Evolutionary conservation across 2,113 vertebrate genomes (phyloP), one percentile per base, ranked within the genome.

Genomic region (Equus quagga): DNA sequence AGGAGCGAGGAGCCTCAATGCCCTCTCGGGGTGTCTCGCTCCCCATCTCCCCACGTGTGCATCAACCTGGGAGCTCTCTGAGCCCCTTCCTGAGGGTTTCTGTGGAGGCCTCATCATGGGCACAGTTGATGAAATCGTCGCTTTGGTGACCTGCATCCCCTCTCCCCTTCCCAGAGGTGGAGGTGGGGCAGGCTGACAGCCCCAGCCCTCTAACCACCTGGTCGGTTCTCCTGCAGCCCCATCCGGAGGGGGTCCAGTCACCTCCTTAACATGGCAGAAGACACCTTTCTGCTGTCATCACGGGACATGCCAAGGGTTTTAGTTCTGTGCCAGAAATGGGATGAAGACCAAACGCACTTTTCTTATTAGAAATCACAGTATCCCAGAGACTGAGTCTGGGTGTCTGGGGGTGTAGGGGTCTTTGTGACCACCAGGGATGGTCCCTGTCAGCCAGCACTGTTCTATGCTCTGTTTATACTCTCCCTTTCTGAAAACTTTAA

Each of bases 371-470:
- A 41, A 21, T 15, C 60, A 31, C 7, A 3, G 1, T 12, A 2
- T 18, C 60, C 2, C 14, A n/a, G 87, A 8, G n/a, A 28, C 70
- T 5, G 56, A 6, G 11, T 64, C 10, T 11, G 73, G n/a, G 33
- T 2, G 2, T 56, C n/a, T n/a, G 33, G 11, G 6, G 36, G 8
- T 7, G 4, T 9, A 17, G 2, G 7, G 88, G 8, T 2, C 7
- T 62, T 6, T 5, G 17, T 0, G 2, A 9, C 0, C 13, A 46
- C 46, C 36, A 0, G 28, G 51, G 31, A 21, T 0, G 15, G 46
- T 4, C 8, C 49, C 36, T 0, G 0, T 14, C 33, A 17, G 85
- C 31, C 4, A 7, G 33, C 8, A 0, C 31, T 4, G 0, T 26
- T 64, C 6, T 24, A 5, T 4, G 0, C 70, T 14, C 28, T 33